Evolutionary conservation across 92 coral and sea anemone species (phyloP), one percentile per base, ranked within the genome.

Genomic region (Isaurus tuberculatus): DNA sequence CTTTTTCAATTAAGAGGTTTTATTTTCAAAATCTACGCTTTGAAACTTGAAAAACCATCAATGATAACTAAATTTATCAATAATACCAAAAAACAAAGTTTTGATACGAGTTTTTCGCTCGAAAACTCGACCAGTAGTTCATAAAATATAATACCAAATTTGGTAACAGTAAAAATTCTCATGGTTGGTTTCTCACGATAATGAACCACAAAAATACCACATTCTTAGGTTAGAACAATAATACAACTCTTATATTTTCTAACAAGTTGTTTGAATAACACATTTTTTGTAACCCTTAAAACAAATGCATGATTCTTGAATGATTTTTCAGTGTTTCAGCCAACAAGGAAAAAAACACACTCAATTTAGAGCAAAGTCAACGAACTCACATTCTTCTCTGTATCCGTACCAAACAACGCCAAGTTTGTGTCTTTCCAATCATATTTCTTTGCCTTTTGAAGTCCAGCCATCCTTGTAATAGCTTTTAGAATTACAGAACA

Each of bases 391-490:
- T 95, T 84, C 86, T 84, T 95, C 77, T 95, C 98, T 0, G 87
- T 26, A 46, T 95, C 97, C 0, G 98, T 87, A 46, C 98, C 98
- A 86, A 95, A 91, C 65, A 93, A 78, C 13, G 95, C 94, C 65
- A 95, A 64, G 77, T 95, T 95, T 72, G 94, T 87, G 65, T 95
- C 98, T 79, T 95, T 91, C 95, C 95, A 88, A 70, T 95, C 92
- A 29, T 87, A 91, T 22, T 93, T 74, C 87, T 95, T 95, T 11
- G 97, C 89, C 83, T 95, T 95, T 57, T 71, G 84, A 26, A 91
- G 84, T 2, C 98, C 98, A 79, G 93, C 67, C 98, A 95, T 95
- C 49, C 55, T 83, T 23, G 29, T 65, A 36, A 30, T 15, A 53
- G 22, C 67, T 27, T 30, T 48, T n/a, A 75, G 49, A 74, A 22